Evolutionary conservation across 2,888 invertebrate species (phyloP), one percentile per base, ranked within the genome.

Genomic region (Eupithecia subumbrata): DNA sequence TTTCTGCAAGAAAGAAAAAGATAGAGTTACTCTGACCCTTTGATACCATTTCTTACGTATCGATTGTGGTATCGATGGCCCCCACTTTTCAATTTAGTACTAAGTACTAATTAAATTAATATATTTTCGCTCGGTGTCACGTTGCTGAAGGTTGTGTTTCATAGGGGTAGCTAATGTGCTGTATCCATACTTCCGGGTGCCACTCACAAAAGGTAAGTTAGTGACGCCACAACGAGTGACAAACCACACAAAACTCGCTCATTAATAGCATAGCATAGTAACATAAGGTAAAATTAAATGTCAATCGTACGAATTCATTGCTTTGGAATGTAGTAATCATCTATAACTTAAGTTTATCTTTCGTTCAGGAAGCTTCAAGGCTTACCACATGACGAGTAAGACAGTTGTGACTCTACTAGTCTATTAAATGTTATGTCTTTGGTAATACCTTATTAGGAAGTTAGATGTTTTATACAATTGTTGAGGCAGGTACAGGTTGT

Each of bases 291-390:
- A 4, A 34, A 4, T 2, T 37, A 37, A 37, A 71, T 71, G 56
- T 70, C 66, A 73, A 68, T 68, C 69, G 71, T 75, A 67, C 72
- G 45, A 52, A 77, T 71, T 78, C 77, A 79, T 77, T 70, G 75
- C 60, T 74, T 70, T 60, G 78, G 78, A 73, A 81, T 81, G 74
- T 72, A n/a, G 30, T 9, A n/a, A 63, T 64, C 37, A 70, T 45
- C 18, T 30, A 71, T 69, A 52, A n/a, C 18, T 52, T 8, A 52
- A 0, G 48, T 52, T 52, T 18, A n/a, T 52, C n/a, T 52, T 48
- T 48, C 14, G 14, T 8, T 52, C 48, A 52, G 45, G 45, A 52
- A 18, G 40, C 43, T 43, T 56, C 22, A 22, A 40, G 40, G 52
- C 11, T 52, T 56, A 22, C 22, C 4, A 56, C 11, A 56, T 11